Percentiles rank a stretch among this genome's conserved stretches.
phyloP scores from a whole-genome alignment of 2,797 vertebrate genomes.

The Helicolenus hilgendorfi region DNA sequence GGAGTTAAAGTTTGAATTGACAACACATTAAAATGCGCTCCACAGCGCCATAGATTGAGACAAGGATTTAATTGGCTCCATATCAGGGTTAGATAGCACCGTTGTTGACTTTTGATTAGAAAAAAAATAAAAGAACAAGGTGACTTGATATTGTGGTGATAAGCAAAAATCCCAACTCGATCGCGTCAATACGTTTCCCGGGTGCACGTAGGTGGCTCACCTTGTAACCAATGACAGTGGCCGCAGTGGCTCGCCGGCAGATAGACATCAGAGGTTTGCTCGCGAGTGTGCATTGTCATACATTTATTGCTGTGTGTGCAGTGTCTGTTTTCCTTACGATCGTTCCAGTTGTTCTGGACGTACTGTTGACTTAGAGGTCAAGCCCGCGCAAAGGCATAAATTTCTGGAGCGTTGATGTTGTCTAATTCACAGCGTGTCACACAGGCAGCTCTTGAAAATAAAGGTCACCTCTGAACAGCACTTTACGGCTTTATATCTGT shows the following conservation, averaged over 20 bases:
- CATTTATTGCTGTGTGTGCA: constrained; percentile 75
- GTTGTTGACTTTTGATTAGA: constrained; percentile 80
- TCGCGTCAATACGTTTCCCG: constrained; percentile 68
- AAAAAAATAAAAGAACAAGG: constrained; percentile 79
- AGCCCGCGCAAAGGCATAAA: constrained; percentile 51
- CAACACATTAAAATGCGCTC: constrained; percentile 67
- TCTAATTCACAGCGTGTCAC: constrained; percentile 68
- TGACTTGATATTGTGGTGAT: constrained; percentile 87
- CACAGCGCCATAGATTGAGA: constrained; percentile 59
- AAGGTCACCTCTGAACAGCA: constrained; percentile 73
- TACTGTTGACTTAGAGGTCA: constrained; percentile 75
- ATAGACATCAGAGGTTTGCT: constrained; percentile 55
- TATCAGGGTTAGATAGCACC: constrained; percentile 77
- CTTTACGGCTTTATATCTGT: constrained; percentile 61
- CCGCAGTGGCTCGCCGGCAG: constrained; percentile 27
- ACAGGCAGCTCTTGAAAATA: constrained; percentile 56
- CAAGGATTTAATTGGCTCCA: constrained; percentile 81
- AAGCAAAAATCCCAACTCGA: constrained; percentile 81
- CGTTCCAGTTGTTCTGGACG: constrained; percentile 38
- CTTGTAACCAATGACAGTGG: constrained; percentile 79
- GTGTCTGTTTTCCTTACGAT: constrained; percentile 59
- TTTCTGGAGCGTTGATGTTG: constrained; percentile 54
- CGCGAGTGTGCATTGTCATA: constrained; percentile 37
- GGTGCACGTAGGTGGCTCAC: constrained; percentile 63
- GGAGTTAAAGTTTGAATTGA: constrained; percentile 47